Percentiles rank a stretch among this genome's conserved stretches.
Conservation (phyloP, 2,113 vertebrate genomes). For the Hydropotes inermis region DNA sequence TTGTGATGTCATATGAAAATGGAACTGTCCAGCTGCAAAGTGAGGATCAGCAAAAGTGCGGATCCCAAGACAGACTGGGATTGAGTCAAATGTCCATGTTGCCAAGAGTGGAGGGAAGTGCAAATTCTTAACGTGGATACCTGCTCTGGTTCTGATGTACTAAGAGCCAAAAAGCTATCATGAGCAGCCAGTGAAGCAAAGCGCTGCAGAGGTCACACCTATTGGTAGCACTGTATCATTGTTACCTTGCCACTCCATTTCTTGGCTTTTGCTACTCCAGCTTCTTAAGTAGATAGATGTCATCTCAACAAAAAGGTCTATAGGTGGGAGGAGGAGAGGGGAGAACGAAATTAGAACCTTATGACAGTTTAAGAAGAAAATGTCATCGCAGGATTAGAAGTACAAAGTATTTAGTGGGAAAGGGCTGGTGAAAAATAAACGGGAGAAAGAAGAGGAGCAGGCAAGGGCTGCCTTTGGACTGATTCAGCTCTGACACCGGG, state of each 20-base stretch:
- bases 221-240: fast-evolving
- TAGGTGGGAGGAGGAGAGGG: neutral
- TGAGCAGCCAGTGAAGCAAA: neutral
- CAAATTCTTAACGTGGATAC: neutral
- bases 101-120: neutral
- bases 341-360: neutral
- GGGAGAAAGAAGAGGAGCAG: neutral
- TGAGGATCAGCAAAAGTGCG: neutral
- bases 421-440: neutral
- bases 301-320: neutral
- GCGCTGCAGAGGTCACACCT: neutral
- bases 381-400: neutral
- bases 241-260: neutral
- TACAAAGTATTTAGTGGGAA: neutral
- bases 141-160: neutral
- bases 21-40: neutral
- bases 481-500: neutral
- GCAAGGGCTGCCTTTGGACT: neutral
- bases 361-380: neutral
- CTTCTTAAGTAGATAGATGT: neutral
- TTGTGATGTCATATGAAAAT: neutral
- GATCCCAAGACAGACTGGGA: neutral
- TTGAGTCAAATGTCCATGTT: neutral
- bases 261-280: neutral
- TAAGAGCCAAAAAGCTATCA: neutral